These are phyloP conservation scores for Hofmannophila pseudospretella DNA, from an alignment of 2,888 invertebrate species.

Conservation along the genomic window DNA sequence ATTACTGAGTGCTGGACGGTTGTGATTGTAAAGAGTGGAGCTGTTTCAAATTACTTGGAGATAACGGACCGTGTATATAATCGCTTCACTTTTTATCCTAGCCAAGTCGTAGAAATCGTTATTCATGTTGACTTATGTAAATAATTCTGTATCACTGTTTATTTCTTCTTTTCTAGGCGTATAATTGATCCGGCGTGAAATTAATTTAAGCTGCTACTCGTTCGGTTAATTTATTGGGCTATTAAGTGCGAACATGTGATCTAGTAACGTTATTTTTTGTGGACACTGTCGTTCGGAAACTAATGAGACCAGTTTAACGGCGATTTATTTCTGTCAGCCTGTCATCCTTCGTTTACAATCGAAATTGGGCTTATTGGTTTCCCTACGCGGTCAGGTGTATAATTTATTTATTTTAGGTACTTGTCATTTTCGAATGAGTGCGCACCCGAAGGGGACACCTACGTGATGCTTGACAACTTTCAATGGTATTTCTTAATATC, in stretches of 20 bases:
- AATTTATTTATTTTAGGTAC: conserved; percentile 52
- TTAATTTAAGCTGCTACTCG: conserved; percentile 58
- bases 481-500: conserved; percentile 70
- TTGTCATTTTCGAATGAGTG: conserved; percentile 26
- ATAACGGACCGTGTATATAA: conserved; percentile 66
- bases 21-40: conserved; percentile 58
- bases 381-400: conserved; percentile 57
- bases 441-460: conserved; percentile 29
- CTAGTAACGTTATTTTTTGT: conserved; percentile 66
- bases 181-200: conserved; percentile 69
- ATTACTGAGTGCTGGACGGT: conserved; percentile 37
- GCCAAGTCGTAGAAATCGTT: conserved; percentile 56
- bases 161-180: conserved; percentile 55
- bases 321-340: conserved; percentile 58
- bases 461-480: conserved; percentile 43
- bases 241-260: conserved; percentile 75
- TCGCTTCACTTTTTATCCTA: conserved; percentile 57
- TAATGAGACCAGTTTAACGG: conserved; percentile 69
- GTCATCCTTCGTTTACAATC: conserved; percentile 49
- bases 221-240: conserved; percentile 71
- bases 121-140: conserved; percentile 74
- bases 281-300: conserved; percentile 68
- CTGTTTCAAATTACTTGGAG: conserved; percentile 49
- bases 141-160: conserved; percentile 66
- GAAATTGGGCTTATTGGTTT: conserved; percentile 65